A percentile compares a stretch with the other conserved stretches of the same genome.
These are phyloP conservation scores for Phoenoteleia sp. DNA, from an alignment of 2,888 invertebrate genomes.

Conservation along the genomic window DNA sequence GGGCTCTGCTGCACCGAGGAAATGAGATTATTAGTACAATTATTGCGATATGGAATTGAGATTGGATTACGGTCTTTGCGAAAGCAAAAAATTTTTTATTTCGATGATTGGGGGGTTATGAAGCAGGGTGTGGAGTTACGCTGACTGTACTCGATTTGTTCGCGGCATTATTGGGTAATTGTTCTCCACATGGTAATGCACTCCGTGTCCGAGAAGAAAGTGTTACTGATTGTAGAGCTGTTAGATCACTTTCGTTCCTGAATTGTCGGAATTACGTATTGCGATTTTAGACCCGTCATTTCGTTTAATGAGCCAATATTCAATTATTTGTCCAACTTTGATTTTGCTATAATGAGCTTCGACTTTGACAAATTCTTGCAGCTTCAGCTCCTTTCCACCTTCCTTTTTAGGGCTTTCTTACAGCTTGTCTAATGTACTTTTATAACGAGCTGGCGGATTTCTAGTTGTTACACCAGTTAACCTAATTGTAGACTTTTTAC, in stretches of 20 bases:
- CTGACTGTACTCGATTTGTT: constrained; percentile 23
- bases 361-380: constrained; percentile 46
- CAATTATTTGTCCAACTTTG: neutral
- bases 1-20: neutral
- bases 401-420: constrained; percentile 40
- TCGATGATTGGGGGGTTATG: constrained; percentile 47
- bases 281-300: neutral
- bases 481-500: constrained; percentile 48
- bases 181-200: constrained; percentile 34
- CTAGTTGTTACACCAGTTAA: constrained; percentile 45
- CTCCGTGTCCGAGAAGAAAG: constrained; percentile 12
- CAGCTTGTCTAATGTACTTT: constrained; percentile 17
- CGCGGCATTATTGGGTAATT: constrained; percentile 51
- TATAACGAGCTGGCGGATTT: constrained; percentile 23
- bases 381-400: constrained; percentile 17
- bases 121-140: constrained; percentile 12
- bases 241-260: constrained; percentile 37
- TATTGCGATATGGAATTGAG: constrained; percentile 50
- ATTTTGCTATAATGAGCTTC: neutral
- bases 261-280: constrained; percentile 19
- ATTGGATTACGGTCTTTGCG: constrained; percentile 46
- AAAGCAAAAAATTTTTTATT: constrained; percentile 53
- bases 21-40: constrained; percentile 44
- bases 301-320: neutral
- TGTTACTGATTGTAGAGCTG: constrained; percentile 46